Conservation (phyloP, 2,113 vertebrate genomes). For the Ptilorrhoa leucosticta region DNA sequence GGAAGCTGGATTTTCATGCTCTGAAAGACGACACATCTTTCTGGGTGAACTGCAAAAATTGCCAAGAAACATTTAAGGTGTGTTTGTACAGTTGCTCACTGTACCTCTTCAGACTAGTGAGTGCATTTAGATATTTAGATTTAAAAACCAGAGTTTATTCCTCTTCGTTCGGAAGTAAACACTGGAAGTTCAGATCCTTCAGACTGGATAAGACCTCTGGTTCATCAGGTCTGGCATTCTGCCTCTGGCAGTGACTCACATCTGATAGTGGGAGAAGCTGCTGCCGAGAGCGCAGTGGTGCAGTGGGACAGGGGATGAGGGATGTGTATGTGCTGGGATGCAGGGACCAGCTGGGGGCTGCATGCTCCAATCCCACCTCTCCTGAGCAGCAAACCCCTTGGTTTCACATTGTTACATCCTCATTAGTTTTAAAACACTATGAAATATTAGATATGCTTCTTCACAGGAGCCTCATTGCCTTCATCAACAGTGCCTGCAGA, state of each 20-base stretch:
- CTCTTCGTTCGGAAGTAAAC: conserved; percentile 65
- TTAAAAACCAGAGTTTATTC: conserved; percentile 62
- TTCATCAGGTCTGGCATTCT: conserved; percentile 11
- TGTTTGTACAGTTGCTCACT: conserved; percentile 54
- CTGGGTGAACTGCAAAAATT: conserved; percentile 11
- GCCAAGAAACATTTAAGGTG: conserved; percentile 45
- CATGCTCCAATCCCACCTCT: not conserved
- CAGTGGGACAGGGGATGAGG: not conserved
- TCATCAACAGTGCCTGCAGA: fast-evolving
- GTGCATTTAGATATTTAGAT: conserved; percentile 67
- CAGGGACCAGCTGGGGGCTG: not conserved
- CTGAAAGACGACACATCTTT: not conserved
- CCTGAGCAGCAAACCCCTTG: not conserved
- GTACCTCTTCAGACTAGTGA: conserved; percentile 33
- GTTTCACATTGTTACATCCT: not conserved
- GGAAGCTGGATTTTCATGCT: not conserved
- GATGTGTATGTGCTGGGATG: not conserved
- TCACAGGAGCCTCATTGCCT: not conserved
- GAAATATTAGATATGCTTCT: not conserved
- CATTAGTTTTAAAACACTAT: not conserved
- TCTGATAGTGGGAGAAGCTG: not conserved
- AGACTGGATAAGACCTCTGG: conserved; percentile 35
- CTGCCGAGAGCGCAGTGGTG: fast-evolving
- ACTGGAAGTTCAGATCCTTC: conserved; percentile 30
- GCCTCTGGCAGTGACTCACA: conserved; percentile 44